phyloP scores from a whole-genome alignment of 2,888 invertebrate genomes.

The Deroplatys truncata region DNA sequence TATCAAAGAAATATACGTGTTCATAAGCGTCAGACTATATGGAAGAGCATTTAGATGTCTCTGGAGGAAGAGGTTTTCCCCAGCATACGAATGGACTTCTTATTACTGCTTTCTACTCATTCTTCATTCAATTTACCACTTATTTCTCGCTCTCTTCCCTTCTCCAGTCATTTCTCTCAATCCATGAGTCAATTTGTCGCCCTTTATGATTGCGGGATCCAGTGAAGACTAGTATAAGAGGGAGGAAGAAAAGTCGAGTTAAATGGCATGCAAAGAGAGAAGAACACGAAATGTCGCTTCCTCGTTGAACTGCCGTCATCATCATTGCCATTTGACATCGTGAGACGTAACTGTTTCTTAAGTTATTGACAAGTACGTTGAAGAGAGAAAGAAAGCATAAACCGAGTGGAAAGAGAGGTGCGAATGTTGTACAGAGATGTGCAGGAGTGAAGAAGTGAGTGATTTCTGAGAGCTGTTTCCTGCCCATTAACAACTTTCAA shows the following conservation, averaged over 20 bases:
- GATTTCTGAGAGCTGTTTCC: constrained; percentile 3
- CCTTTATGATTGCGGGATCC: not conserved
- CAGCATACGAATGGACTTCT: not conserved
- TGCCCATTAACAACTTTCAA: constrained; percentile 15
- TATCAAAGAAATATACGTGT: too few species aligned
- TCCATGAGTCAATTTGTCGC: not conserved
- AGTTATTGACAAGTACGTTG: not conserved
- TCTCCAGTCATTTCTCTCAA: not conserved
- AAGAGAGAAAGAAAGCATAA: not conserved
- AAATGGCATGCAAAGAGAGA: not conserved
- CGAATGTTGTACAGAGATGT: not conserved
- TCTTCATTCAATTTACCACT: not conserved
- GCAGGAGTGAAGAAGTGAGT: not conserved
- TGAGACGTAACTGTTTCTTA: not conserved
- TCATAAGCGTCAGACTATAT: too few species aligned
- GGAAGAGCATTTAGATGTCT: not conserved
- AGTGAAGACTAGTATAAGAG: not conserved
- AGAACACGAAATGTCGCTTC: not conserved
- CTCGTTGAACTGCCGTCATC: not conserved
- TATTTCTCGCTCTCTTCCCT: not conserved
- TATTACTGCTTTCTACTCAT: not conserved
- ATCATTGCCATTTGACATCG: not conserved
- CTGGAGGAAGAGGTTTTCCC: not conserved
- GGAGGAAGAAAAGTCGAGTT: not conserved
- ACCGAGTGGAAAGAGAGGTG: not conserved